Evolutionary conservation across 2,888 invertebrate genomes (phyloP).

Genomic region (Microplitis manilae): DNA sequence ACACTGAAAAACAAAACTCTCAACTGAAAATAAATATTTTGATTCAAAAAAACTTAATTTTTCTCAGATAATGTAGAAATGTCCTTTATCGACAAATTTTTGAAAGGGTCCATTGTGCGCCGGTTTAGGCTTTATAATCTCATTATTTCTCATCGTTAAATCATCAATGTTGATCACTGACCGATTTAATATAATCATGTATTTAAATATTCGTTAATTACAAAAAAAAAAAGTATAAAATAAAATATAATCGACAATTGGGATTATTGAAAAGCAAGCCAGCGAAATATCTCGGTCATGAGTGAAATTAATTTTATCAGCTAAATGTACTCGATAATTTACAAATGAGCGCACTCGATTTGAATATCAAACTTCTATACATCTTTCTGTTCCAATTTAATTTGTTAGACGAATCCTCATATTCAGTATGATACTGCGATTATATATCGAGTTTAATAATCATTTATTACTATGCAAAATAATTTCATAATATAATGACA

Average conservation of each 20-base stretch:
- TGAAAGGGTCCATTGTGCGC: too few species aligned
- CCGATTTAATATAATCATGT: too few species aligned
- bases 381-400: background rate
- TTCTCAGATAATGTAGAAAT: too few species aligned
- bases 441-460: background rate
- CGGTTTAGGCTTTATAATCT: too few species aligned
- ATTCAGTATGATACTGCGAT: constrained; percentile 17
- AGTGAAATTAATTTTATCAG: constrained; percentile 9
- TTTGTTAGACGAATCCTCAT: constrained; percentile 1
- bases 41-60: too few species aligned
- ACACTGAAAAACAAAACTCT: too few species aligned
- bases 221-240: background rate
- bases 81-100: too few species aligned
- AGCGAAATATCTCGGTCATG: constrained; percentile 5
- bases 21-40: too few species aligned
- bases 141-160: too few species aligned
- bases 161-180: too few species aligned
- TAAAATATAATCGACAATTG: background rate
- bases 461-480: background rate
- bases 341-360: constrained; percentile 21
- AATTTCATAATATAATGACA: constrained; percentile 17
- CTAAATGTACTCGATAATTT: constrained; percentile 26
- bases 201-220: too few species aligned
- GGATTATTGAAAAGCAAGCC: constrained; percentile 13
- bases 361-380: constrained; percentile 21